phyloP scores from a whole-genome alignment of 2,113 vertebrate genomes.

The Silurus meridionalis region DNA sequence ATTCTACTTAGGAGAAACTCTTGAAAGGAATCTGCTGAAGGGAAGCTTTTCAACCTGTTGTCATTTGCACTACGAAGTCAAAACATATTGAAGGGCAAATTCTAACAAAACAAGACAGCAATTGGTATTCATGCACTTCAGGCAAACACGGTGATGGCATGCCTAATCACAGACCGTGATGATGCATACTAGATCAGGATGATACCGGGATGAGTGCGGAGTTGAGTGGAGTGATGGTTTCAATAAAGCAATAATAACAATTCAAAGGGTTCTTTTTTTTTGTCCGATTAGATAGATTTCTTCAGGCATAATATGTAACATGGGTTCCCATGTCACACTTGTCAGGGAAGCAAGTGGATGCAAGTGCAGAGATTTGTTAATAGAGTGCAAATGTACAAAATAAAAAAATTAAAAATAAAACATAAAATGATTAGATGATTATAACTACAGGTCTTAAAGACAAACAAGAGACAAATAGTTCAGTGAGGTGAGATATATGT shows the following conservation, averaged over 20 bases:
- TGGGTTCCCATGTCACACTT: neutral
- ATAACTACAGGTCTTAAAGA: too few species aligned
- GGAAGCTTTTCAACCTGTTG: conserved; percentile 31
- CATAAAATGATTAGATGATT: too few species aligned
- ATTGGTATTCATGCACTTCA: conserved; percentile 42
- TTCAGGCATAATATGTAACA: neutral
- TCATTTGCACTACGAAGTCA: conserved; percentile 30
- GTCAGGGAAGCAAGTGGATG: too few species aligned
- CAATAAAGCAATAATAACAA: neutral
- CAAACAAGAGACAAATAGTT: too few species aligned
- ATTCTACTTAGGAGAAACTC: neutral
- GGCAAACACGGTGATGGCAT: conserved; percentile 22
- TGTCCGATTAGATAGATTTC: neutral
- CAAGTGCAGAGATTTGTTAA: too few species aligned
- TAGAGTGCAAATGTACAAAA: too few species aligned
- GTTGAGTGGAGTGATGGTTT: neutral
- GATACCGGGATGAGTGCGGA: conserved; percentile 13
- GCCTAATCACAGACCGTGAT: conserved; percentile 17
- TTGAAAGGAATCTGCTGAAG: neutral
- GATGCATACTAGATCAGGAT: conserved; percentile 35
- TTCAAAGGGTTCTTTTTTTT: neutral
- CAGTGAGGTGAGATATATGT: too few species aligned
- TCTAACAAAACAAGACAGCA: conserved; percentile 31
- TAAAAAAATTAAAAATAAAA: too few species aligned
- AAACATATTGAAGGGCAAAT: conserved; percentile 33